A percentile compares a stretch with the other conserved stretches of the same genome.
These are phyloP conservation scores for Sphenodon punctatus DNA, from an alignment of 2,797 vertebrate species.

Conservation along the genomic window DNA sequence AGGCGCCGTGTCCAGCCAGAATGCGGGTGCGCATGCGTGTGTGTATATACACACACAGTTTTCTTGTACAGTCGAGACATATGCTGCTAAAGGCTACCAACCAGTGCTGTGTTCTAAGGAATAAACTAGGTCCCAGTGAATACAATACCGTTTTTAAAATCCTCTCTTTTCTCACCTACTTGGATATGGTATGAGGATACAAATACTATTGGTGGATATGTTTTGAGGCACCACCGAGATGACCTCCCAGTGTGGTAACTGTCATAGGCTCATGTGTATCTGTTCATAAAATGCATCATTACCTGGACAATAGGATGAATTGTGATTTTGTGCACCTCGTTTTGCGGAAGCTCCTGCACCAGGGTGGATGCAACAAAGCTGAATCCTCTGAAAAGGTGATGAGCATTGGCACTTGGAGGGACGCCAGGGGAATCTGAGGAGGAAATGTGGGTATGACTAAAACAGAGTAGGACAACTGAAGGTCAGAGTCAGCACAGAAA, in stretches of 20 bases:
- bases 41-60: no score
- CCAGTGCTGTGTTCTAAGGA: not conserved
- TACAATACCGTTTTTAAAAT: no score
- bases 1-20: no score
- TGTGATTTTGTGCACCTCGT: constrained; percentile 72
- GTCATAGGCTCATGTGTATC: fast-evolving
- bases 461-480: not conserved
- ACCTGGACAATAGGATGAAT: constrained; percentile 93
- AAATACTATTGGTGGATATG: not conserved
- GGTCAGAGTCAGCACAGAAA: not conserved
- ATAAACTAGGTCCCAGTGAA: not conserved
- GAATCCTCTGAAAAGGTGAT: constrained; percentile 95
- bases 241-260: not conserved
- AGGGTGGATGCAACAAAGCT: constrained; percentile 93
- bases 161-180: not conserved
- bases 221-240: no score
- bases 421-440: constrained; percentile 91
- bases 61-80: not conserved
- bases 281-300: not conserved
- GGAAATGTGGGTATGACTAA: not conserved
- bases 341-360: constrained; percentile 80
- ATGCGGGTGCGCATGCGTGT: no score
- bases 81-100: not conserved
- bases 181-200: not conserved
- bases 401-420: constrained; percentile 93